Evolutionary conservation across 2,113 vertebrate species (phyloP).

Genomic region (Dasyprocta punctata): DNA sequence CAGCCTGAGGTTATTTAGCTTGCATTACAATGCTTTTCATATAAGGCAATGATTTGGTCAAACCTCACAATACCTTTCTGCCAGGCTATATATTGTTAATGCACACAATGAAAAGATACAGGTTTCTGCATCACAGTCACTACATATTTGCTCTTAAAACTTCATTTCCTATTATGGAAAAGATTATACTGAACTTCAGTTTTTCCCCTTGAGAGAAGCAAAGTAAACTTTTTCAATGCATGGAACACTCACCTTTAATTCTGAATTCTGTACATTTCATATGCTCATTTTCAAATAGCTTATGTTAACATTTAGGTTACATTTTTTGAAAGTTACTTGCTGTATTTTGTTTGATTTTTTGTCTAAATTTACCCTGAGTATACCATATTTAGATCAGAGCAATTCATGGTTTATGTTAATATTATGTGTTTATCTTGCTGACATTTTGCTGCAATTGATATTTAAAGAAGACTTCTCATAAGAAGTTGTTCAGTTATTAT

Average conservation of each 20-base stretch:
- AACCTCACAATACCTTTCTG: neutral
- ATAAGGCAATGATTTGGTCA: conserved; percentile 23
- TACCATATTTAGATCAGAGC: conserved; percentile 54
- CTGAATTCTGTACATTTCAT: conserved; percentile 50
- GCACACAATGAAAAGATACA: conserved; percentile 48
- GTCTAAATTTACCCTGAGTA: conserved; percentile 55
- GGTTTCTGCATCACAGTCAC: conserved; percentile 37
- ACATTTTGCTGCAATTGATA: neutral
- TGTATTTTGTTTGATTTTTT: conserved; percentile 69
- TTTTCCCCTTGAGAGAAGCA: conserved; percentile 55
- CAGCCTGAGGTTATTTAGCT: neutral
- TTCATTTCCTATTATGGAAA: conserved; percentile 66
- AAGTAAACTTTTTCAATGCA: conserved; percentile 51
- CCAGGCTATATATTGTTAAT: neutral
- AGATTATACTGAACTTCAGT: neutral
- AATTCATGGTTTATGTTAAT: conserved; percentile 68
- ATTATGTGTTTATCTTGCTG: conserved; percentile 61
- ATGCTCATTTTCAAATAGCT: conserved; percentile 42
- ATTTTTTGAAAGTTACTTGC: conserved; percentile 64
- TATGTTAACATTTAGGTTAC: conserved; percentile 69
- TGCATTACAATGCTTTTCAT: neutral
- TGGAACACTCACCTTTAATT: conserved; percentile 60
- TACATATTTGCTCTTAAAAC: conserved; percentile 22
- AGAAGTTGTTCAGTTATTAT: conserved; percentile 48
- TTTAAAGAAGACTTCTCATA: conserved; percentile 50